Evolutionary conservation across 2,888 invertebrate species (phyloP), one percentile per base, ranked within the genome.

Genomic region (Schizotus pectinicornis): DNA sequence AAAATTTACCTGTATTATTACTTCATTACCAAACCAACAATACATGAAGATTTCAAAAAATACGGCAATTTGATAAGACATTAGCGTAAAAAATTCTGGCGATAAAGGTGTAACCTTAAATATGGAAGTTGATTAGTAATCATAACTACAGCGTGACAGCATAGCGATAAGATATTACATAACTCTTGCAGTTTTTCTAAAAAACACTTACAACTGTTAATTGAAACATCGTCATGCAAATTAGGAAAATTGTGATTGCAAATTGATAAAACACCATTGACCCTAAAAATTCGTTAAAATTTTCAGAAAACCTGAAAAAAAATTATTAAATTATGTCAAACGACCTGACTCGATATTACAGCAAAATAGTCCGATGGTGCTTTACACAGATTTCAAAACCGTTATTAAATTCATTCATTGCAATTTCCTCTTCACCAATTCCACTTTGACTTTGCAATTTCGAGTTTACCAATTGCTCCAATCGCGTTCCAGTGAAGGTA

Each of bases 141-240:
- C n/a, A n/a, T n/a, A n/a, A n/a, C n/a, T n/a, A n/a, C n/a, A n/a
- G n/a, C n/a, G n/a, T n/a, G n/a, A n/a, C n/a, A n/a, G n/a, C n/a
- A n/a, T n/a, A n/a, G n/a, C 30, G 6, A 41, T 41, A 5, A 14
- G 7, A 41, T 6, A 7, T 7, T 2, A 13, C 12, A 9, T 0
- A 31, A 11, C 7, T 22, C 7, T 7, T 22, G 12, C n/a, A 3
- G 6, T 22, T 22, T 22, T 22, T 22, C 38, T 37, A 6, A 3
- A 6, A n/a, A 2, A 9, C 5, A 2, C 38, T 43, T 45, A 45
- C 45, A 2, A 45, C 0, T n/a, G 33, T 13, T 45, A 45, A 7
- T 6, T 33, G 45, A 11, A 45, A 45, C 12, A 12, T 45, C n/a
- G 45, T 45, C 45, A 45, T 45, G 31, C 45, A 45, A 32, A 45